These are phyloP conservation scores for Gymnodraco acuticeps DNA, from an alignment of 2,797 vertebrate species.

Conservation along the genomic window DNA sequence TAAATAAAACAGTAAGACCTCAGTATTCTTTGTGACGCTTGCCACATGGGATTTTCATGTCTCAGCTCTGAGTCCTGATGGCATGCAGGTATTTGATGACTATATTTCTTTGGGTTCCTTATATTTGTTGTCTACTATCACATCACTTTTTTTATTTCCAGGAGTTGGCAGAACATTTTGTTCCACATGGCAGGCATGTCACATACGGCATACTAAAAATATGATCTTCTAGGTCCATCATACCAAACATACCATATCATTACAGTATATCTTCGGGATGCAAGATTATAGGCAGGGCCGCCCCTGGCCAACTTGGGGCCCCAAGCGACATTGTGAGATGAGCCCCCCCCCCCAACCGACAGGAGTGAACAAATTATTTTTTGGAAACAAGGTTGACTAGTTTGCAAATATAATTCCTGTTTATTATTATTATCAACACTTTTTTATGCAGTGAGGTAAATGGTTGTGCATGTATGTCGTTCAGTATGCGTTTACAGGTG, in stretches of 20 bases:
- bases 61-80: constrained; percentile 58
- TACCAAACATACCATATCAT: constrained; percentile 51
- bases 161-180: constrained; percentile 65
- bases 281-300: constrained; percentile 38
- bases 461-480: too few relatives aligned
- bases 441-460: too few relatives aligned
- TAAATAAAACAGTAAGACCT: constrained; percentile 77
- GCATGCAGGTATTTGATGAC: constrained; percentile 65
- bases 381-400: too few relatives aligned
- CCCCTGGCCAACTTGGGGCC: too few relatives aligned
- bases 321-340: too few relatives aligned
- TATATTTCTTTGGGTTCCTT: constrained; percentile 54
- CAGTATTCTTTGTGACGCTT: constrained; percentile 67
- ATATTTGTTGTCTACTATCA: constrained; percentile 54
- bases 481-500: too few relatives aligned
- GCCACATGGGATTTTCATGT: constrained; percentile 69
- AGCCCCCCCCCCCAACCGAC: too few relatives aligned
- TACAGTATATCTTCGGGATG: constrained; percentile 41
- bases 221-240: constrained; percentile 53
- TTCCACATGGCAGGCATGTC: constrained; percentile 54
- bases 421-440: too few relatives aligned
- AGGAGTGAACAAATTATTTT: too few relatives aligned
- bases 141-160: constrained; percentile 60
- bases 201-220: constrained; percentile 47
- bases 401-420: too few relatives aligned